Percentiles rank a stretch among this genome's conserved stretches.
Conservation (phyloP, 2,888 invertebrate genomes). For the Portevinia maculata region DNA sequence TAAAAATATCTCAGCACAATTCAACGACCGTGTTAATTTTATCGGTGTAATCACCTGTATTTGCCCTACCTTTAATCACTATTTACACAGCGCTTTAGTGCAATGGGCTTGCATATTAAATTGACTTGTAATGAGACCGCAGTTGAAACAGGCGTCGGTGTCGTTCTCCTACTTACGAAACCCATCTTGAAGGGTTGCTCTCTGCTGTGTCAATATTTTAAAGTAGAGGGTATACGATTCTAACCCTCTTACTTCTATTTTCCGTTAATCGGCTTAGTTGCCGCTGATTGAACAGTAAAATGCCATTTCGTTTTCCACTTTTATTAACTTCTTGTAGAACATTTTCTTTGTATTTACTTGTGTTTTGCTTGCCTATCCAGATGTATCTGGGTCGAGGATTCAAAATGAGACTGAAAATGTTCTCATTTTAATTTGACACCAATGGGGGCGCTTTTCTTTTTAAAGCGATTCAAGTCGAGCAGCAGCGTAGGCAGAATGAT, state of each 20-base stretch:
- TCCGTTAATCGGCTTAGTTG: constrained; percentile 40
- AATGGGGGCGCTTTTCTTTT: neutral
- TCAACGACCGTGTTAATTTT: neutral
- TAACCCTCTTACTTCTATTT: neutral
- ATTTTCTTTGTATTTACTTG: neutral
- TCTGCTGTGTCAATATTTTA: neutral
- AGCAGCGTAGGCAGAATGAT: neutral
- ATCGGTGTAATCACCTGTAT: neutral
- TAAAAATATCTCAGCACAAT: neutral
- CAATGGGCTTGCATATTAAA: constrained; percentile 24
- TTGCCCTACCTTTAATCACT: constrained; percentile 1
- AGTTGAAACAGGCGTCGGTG: neutral
- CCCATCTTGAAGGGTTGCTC: neutral
- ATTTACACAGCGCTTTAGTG: neutral
- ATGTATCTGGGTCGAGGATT: constrained; percentile 34
- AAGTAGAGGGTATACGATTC: neutral
- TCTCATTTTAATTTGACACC: constrained; percentile 24
- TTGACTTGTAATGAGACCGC: constrained; percentile 15
- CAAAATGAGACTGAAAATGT: constrained; percentile 16
- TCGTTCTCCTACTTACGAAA: neutral
- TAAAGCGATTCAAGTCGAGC: constrained; percentile 33
- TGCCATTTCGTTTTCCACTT: constrained; percentile 16
- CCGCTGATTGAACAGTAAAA: constrained; percentile 37
- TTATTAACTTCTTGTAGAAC: constrained; percentile 5
- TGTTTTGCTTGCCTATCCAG: constrained; percentile 5